These are phyloP conservation scores for Cabera pusaria DNA, from an alignment of 2,888 invertebrate genomes.

Conservation along the genomic window DNA sequence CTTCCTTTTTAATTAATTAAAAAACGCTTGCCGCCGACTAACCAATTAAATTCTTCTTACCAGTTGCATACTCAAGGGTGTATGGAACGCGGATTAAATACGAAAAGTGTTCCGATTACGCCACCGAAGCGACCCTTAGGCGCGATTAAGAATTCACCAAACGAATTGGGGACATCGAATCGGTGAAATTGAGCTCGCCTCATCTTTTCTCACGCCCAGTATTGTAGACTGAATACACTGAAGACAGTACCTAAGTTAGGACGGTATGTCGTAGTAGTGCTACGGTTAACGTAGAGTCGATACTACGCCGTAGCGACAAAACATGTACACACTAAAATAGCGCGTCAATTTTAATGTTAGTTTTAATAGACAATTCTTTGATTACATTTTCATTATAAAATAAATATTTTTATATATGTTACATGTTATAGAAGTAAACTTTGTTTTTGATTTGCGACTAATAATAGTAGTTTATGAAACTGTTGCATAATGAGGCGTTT, in stretches of 20 bases:
- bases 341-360: no score
- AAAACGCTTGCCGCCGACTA: constrained; percentile 25
- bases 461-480: no score
- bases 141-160: constrained; percentile 76
- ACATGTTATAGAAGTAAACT: no score
- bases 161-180: constrained; percentile 79
- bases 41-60: constrained; percentile 63
- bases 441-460: no score
- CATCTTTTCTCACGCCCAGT: constrained; percentile 73
- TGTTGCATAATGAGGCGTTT: no score
- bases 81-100: constrained; percentile 69
- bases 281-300: constrained; percentile 2
- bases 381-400: no score
- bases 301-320: no score
- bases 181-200: constrained; percentile 76
- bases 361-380: no score
- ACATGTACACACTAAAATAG: no score
- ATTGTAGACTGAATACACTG: constrained; percentile 32
- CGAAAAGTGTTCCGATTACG: constrained; percentile 64
- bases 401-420: no score
- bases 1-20: constrained; percentile 29
- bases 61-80: constrained; percentile 45
- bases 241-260: constrained; percentile 7
- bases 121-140: constrained; percentile 58
- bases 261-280: constrained; percentile 7